Conservation (phyloP, 2,797 vertebrate genomes). For the Molossus alvarezi region DNA sequence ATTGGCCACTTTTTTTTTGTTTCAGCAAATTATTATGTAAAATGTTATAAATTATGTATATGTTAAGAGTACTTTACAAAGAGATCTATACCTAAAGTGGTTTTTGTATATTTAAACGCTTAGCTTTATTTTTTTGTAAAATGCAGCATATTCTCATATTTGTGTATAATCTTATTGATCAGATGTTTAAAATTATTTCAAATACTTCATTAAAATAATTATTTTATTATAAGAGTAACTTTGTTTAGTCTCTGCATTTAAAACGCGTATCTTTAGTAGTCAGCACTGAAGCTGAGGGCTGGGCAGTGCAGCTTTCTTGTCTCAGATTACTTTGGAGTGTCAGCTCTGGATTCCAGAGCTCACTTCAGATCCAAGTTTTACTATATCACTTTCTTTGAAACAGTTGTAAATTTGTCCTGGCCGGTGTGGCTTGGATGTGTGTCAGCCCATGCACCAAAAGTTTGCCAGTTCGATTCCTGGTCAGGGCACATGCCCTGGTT, state of each 20-base stretch:
- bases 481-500: no score
- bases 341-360: constrained; percentile 35
- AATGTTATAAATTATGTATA: constrained; percentile 88
- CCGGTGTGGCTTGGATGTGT: no score
- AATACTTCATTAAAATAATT: constrained; percentile 91
- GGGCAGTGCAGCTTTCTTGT: neutral
- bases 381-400: constrained; percentile 36
- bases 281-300: neutral
- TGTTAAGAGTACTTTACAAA: constrained; percentile 85
- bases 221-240: constrained; percentile 91
- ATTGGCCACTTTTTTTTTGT: constrained; percentile 79
- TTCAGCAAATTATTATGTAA: constrained; percentile 84
- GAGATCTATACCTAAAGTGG: constrained; percentile 81
- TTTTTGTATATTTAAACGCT: constrained; percentile 91
- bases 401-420: constrained; percentile 23
- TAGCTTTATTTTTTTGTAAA: constrained; percentile 93
- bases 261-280: neutral
- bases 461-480: no score
- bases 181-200: constrained; percentile 91
- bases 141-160: constrained; percentile 88
- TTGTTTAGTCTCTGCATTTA: constrained; percentile 73
- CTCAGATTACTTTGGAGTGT: neutral
- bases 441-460: no score
- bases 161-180: constrained; percentile 90
- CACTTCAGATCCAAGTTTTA: constrained; percentile 28